Evolutionary conservation across 2,113 vertebrate species (phyloP), one percentile per base, ranked within the genome.

Genomic region (Semnornis frantzii): DNA sequence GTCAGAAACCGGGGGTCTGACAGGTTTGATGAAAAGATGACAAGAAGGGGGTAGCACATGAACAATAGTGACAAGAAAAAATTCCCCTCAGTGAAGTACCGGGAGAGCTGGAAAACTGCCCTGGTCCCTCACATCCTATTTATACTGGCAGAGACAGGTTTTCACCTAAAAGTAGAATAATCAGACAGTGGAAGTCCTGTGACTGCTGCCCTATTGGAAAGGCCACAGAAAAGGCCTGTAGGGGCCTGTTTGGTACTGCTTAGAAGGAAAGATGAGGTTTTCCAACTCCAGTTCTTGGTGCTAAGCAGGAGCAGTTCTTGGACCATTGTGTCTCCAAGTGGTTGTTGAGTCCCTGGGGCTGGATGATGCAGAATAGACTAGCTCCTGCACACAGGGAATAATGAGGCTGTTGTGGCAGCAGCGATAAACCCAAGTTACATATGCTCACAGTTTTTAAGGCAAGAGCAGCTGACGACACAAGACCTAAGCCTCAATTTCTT

Each of bases 311-410:
- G 33, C 7, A 52, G 10, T 6, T 52, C 12, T 69, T 37, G 30
- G 9, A 54, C 5, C 0, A 1, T 16, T 39, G 4, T 46, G 5
- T 19, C 4, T 8, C 17, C 6, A 2, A 8, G 20, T 0, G 3
- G 16, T 12, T 59, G 9, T 16, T 1, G 1, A 75, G 20, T 2
- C 11, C 4, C 19, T 2, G 3, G 31, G 21, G 15, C 20, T 10
- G 2, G 30, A 46, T 7, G 2, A 11, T 63, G 30, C 33, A 72
- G 50, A 76, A 72, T 6, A 66, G 10, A 31, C 5, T 2, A 31
- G 3, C 4, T 54, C 23, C 33, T 54, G 6, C 5, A 12, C 4
- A 12, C 0, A 8, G 28, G 71, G 34, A 24, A 5, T 80, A 25
- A 63, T 30, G 21, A 71, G 12, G 19, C 5, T 80, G 8, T 39